Percentiles rank a stretch among this genome's conserved stretches.
Evolutionary conservation across 2,113 vertebrate genomes (phyloP).

Genomic region (Heptranchias perlo): DNA sequence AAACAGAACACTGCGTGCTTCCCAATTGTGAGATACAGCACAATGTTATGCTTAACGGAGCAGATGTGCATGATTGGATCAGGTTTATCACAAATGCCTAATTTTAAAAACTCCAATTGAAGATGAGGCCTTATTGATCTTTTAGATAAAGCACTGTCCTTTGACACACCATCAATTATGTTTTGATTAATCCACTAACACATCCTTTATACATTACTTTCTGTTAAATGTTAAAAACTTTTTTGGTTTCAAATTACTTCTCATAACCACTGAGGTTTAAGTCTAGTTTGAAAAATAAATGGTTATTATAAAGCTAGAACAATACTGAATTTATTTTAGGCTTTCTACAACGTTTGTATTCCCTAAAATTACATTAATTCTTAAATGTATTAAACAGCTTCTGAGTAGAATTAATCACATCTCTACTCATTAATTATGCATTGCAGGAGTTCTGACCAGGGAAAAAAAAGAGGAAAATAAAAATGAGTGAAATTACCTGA

Average conservation of each 20-base stretch:
- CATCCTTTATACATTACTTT: neutral
- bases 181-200: neutral
- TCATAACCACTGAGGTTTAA: neutral
- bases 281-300: neutral
- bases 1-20: neutral
- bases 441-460: constrained; percentile 40
- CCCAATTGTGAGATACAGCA: neutral
- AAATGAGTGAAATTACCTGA: neutral
- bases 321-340: neutral
- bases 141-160: neutral
- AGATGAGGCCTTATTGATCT: neutral
- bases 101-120: neutral
- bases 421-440: constrained; percentile 53
- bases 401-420: constrained; percentile 50
- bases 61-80: neutral
- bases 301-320: neutral
- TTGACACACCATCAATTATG: neutral
- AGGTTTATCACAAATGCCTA: neutral
- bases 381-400: constrained; percentile 44
- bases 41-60: neutral
- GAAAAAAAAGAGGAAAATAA: neutral
- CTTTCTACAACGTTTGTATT: neutral
- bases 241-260: neutral
- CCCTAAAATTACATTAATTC: constrained; percentile 49
- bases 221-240: neutral